phyloP scores from a whole-genome alignment of 2,113 vertebrate species.

The Crotalus viridis region DNA sequence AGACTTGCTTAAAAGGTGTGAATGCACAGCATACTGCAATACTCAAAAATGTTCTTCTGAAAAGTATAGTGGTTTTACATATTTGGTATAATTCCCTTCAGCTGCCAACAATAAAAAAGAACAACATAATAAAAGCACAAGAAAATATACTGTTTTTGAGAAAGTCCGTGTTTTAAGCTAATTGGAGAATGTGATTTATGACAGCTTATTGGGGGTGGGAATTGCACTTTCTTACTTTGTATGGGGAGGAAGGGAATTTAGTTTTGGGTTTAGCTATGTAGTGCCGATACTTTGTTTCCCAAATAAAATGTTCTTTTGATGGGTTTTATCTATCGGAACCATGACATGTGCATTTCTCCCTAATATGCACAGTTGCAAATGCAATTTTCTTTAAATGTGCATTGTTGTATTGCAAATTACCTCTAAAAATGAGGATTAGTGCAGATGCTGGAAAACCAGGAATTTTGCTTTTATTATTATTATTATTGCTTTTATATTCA shows the following conservation, averaged over 20 bases:
- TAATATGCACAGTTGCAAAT: background rate
- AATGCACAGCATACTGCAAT: background rate
- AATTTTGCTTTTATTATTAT: background rate
- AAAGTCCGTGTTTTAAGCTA: no score
- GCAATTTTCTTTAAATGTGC: background rate
- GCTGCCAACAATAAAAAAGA: background rate
- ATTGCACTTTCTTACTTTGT: no score
- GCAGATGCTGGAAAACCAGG: background rate
- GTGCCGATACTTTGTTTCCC: no score
- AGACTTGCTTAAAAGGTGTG: background rate
- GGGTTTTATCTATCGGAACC: no score
- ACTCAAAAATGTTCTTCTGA: background rate
- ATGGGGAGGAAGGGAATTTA: no score
- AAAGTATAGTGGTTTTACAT: background rate
- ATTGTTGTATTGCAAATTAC: background rate
- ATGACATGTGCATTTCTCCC: background rate
- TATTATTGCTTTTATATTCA: background rate
- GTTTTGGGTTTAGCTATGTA: no score
- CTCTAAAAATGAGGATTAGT: background rate
- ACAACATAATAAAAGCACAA: background rate
- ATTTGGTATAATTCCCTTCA: background rate
- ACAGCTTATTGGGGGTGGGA: no score
- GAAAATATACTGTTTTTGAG: background rate
- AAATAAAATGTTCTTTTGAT: no score
- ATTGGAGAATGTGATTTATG: no score